Conservation (phyloP, 2,888 invertebrate species). For the Nemurella pictetii region DNA sequence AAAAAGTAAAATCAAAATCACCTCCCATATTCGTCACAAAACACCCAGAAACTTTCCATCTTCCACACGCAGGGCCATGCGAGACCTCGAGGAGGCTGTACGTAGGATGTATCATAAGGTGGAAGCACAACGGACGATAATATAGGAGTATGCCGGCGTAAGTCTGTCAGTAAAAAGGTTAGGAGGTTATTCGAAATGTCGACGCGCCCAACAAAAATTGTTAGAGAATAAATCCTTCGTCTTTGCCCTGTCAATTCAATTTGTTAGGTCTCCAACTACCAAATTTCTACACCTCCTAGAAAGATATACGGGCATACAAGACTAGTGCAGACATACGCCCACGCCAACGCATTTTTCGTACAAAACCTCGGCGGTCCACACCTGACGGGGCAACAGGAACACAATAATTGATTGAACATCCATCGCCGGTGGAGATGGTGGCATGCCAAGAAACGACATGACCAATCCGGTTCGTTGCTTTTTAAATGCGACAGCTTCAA, state of each 20-base stretch:
- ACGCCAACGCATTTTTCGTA: background rate
- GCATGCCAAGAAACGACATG: no score
- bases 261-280: conserved; percentile 24
- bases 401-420: no score
- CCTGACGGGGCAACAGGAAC: background rate
- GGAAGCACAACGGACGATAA: background rate
- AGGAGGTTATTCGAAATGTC: conserved; percentile 11
- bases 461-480: no score
- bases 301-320: background rate
- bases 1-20: background rate
- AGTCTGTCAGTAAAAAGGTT: conserved; percentile 21
- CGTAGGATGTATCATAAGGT: background rate
- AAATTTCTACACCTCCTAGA: conserved; percentile 23
- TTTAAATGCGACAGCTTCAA: no score
- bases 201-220: conserved; percentile 23
- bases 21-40: background rate
- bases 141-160: conserved; percentile 8
- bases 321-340: background rate
- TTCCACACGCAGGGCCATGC: background rate
- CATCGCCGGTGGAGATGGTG: no score
- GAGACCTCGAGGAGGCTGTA: background rate
- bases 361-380: background rate
- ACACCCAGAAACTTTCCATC: background rate
- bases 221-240: conserved; percentile 22
- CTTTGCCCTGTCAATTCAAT: conserved; percentile 25